These are phyloP conservation scores for Tokudaia muenninki DNA, from an alignment of 2,797 vertebrate genomes.

Conservation along the genomic window DNA sequence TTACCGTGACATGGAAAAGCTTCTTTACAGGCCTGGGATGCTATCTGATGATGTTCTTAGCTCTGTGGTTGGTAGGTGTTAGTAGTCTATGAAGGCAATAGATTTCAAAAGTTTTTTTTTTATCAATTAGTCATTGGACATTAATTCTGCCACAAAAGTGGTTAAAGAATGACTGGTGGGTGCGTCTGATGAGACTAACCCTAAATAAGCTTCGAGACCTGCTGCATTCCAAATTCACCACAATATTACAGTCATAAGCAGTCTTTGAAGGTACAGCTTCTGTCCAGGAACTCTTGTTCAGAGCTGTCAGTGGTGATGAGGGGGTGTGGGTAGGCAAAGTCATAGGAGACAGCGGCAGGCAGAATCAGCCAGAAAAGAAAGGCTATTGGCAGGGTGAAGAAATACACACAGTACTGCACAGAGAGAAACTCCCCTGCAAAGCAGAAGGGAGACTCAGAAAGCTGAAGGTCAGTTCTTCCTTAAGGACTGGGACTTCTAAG, in stretches of 20 bases:
- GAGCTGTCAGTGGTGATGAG: not conserved
- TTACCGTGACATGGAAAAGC: not conserved
- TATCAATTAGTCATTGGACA: not conserved
- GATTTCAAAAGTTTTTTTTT: not conserved
- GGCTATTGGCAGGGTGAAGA: not conserved
- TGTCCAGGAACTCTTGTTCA: not conserved
- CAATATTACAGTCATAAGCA: not conserved
- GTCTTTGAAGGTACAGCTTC: not conserved
- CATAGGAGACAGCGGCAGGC: not conserved
- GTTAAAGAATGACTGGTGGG: not conserved
- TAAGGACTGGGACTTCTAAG: not conserved
- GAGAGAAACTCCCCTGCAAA: not conserved
- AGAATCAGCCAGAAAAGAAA: not conserved
- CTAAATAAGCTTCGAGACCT: not conserved
- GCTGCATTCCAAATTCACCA: not conserved
- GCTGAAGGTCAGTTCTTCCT: not conserved
- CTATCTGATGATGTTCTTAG: not conserved
- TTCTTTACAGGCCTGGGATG: not conserved
- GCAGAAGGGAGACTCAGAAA: not conserved
- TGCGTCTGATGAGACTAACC: not conserved
- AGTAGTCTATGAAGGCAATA: not conserved
- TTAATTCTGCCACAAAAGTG: not conserved
- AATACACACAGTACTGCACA: not conserved
- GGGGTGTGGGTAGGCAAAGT: too few species aligned
- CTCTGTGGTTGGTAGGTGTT: not conserved